Evolutionary conservation across 2,113 vertebrate genomes (phyloP).

Genomic region (Pangasianodon hypophthalmus): DNA sequence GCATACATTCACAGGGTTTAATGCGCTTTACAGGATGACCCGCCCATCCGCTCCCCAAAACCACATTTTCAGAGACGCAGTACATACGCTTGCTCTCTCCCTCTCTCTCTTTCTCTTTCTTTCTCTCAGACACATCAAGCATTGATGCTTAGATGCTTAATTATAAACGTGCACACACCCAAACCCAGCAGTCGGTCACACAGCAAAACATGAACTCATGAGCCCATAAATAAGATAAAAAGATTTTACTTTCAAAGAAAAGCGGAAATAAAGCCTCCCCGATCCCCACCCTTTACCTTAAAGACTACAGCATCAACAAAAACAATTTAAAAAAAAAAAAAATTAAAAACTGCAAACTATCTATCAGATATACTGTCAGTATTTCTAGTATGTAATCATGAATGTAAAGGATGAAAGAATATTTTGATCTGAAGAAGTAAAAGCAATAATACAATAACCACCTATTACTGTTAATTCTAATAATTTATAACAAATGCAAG

Average conservation of each 20-base stretch:
- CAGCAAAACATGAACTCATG: neutral
- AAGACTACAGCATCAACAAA: neutral
- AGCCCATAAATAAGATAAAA: slow-evolving; percentile 30
- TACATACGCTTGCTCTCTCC: neutral
- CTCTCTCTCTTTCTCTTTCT: neutral
- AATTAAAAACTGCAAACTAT: neutral
- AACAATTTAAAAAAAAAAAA: neutral
- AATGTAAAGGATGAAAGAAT: neutral
- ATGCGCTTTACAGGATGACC: slow-evolving; percentile 53
- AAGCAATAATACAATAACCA: neutral
- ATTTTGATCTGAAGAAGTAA: neutral
- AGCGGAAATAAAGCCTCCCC: neutral
- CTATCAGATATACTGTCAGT: neutral
- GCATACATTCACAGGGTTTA: slow-evolving; percentile 15
- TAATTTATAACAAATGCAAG: neutral
- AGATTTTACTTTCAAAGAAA: slow-evolving; percentile 23
- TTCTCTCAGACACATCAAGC: neutral
- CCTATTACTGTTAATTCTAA: neutral
- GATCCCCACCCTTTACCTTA: slow-evolving; percentile 18
- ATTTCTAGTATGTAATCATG: neutral
- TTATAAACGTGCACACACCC: slow-evolving; percentile 17
- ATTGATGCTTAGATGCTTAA: slow-evolving; percentile 2
- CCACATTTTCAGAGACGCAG: slow-evolving; percentile 29
- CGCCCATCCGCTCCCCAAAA: slow-evolving; percentile 52
- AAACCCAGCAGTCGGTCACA: slow-evolving; percentile 18